Evolutionary conservation across 2,113 vertebrate genomes (phyloP), one percentile per base, ranked within the genome.

Genomic region (Odobenus rosmarus): DNA sequence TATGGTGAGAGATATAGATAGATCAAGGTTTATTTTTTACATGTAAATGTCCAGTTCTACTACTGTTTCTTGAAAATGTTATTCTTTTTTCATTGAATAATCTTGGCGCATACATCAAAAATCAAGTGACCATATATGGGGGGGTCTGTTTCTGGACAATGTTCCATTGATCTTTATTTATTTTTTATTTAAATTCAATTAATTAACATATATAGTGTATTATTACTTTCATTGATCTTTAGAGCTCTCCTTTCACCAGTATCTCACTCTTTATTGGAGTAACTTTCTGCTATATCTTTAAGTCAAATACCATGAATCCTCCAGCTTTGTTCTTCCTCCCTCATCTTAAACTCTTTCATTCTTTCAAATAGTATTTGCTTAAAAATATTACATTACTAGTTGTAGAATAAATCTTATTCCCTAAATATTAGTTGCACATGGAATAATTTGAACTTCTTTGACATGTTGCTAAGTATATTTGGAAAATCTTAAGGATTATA

Each of bases 301-400:
- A 92, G 33, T 79, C 26, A 88, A 19, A 80, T 72, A 64, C 46
- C 36, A 18, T 82, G 81, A 64, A 18, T 93, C 62, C 24, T 88
- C 23, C 49, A 81, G 18, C 55, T 92, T 57, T 90, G 6, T 96
- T 93, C 21, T 88, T 96, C 6, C 33, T 67, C 26, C 10, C 28
- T 64, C 24, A 49, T 85, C 9, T 83, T 49, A 71, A 95, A 81
- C 42, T 71, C 46, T 81, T 61, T 72, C 18, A 33, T 74, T 90
- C 49, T 95, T 97, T 92, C 76, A 95, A 62, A 89, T 80, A 67
- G 46, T 11, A 59, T 55, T 84, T 88, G 23, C 33, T 89, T 89
- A 57, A 94, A 87, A 64, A 11, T 42, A 76, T 28, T 81, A 74
- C 7, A 36, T 86, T 86, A 77, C 9, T 86, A 71, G 19, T 77